Evolutionary conservation across 2,113 vertebrate species (phyloP).

Genomic region (Alexandromys fortis): DNA sequence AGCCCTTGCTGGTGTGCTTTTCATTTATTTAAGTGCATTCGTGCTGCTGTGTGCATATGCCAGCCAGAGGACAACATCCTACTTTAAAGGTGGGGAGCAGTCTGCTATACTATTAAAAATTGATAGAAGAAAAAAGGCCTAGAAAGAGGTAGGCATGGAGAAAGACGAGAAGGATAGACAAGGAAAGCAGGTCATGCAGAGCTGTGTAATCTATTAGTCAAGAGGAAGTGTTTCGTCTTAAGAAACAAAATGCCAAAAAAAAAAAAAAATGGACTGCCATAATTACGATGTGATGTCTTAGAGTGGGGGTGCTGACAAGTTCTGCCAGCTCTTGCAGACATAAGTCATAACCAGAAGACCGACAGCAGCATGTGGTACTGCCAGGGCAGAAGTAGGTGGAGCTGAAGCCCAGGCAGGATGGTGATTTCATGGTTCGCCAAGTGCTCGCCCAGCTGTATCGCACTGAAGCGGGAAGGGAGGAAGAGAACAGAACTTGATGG

Average conservation of each 20-base stretch:
- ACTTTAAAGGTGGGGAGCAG: too few species aligned
- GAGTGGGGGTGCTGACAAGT: background rate
- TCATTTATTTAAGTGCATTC: background rate
- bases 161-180: background rate
- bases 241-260: background rate
- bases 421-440: background rate
- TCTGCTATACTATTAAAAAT: too few species aligned
- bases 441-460: background rate
- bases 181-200: slow-evolving; percentile 2
- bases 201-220: background rate
- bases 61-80: background rate
- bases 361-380: background rate
- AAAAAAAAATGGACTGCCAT: background rate
- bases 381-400: background rate
- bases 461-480: background rate
- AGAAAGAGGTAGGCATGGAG: too few species aligned
- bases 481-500: background rate
- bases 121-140: too few species aligned
- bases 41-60: background rate
- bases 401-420: background rate
- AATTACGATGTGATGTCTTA: background rate
- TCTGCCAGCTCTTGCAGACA: background rate
- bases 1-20: too few species aligned
- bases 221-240: slow-evolving; percentile 12
- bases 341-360: background rate